A percentile compares a stretch with the other conserved stretches of the same genome.
phyloP scores from a whole-genome alignment of 2,797 vertebrate genomes.

The Aselliscus stoliczkanus region DNA sequence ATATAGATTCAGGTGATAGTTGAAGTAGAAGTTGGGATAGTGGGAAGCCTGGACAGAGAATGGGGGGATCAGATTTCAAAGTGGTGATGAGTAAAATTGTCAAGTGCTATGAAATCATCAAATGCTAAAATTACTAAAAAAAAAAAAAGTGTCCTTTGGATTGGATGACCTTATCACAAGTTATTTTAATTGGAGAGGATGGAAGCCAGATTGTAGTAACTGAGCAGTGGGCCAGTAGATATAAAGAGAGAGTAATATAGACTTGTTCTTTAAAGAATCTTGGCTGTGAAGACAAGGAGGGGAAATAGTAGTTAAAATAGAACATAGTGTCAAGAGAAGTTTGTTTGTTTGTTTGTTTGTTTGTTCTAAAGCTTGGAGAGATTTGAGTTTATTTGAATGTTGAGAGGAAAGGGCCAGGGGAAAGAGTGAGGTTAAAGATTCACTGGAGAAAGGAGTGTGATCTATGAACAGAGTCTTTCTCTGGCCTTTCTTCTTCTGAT shows the following conservation, averaged over 20 bases:
- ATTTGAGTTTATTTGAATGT: background rate
- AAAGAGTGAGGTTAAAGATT: background rate
- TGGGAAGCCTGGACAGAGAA: background rate
- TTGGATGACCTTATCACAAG: background rate
- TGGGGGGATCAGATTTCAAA: background rate
- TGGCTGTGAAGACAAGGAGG: background rate
- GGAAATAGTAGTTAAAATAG: background rate
- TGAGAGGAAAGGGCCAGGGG: background rate
- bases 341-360: constrained; percentile 35
- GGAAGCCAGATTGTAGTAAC: background rate
- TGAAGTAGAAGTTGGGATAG: background rate
- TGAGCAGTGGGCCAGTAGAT: background rate
- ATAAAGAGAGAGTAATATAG: background rate
- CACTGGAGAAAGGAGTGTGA: background rate
- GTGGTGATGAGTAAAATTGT: background rate
- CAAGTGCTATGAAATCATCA: background rate
- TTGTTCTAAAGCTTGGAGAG: constrained; percentile 22
- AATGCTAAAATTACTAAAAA: background rate
- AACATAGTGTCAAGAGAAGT: background rate
- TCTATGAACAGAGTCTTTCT: constrained; percentile 11
- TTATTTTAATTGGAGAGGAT: background rate
- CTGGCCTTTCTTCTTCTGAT: constrained; percentile 8
- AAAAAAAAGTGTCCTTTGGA: background rate
- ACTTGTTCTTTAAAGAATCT: background rate
- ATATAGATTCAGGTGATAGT: background rate